Conservation (phyloP, 2,113 vertebrate genomes). For the Ctenodactylus gundi region DNA sequence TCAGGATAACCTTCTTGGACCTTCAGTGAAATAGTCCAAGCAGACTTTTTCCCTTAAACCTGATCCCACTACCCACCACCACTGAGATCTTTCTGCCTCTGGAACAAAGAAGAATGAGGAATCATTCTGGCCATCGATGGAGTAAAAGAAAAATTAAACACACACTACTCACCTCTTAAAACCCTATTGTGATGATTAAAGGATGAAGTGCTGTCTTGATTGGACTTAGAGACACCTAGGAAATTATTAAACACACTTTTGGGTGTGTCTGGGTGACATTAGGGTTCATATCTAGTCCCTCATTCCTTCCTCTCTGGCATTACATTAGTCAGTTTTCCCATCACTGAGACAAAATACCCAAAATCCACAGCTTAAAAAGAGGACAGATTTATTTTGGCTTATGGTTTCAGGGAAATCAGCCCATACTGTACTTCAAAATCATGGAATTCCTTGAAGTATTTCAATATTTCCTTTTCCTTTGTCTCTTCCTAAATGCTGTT, state of each 20-base stretch:
- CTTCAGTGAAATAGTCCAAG: not conserved
- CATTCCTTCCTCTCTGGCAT: not conserved
- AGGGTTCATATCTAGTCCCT: too few relatives aligned
- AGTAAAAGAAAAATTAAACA: not conserved
- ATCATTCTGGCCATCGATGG: not conserved
- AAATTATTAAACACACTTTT: not conserved
- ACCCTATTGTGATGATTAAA: not conserved
- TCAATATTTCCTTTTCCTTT: not conserved
- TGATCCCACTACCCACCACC: too few relatives aligned
- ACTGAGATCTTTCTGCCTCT: not conserved
- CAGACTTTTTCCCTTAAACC: not conserved
- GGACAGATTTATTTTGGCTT: too few relatives aligned
- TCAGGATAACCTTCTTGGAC: not conserved
- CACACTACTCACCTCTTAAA: not conserved
- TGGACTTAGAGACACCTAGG: not conserved
- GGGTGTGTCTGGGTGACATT: not conserved
- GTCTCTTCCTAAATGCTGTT: not conserved
- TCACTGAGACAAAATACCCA: too few relatives aligned
- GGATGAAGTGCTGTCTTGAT: not conserved
- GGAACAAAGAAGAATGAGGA: not conserved
- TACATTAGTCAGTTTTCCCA: too few relatives aligned
- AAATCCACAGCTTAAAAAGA: too few relatives aligned
- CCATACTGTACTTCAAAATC: not conserved
- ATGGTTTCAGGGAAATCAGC: too few relatives aligned
- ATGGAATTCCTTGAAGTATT: not conserved